Conservation (phyloP, 1,140 invertebrate genomes). For the Monochamus saltuarius region DNA sequence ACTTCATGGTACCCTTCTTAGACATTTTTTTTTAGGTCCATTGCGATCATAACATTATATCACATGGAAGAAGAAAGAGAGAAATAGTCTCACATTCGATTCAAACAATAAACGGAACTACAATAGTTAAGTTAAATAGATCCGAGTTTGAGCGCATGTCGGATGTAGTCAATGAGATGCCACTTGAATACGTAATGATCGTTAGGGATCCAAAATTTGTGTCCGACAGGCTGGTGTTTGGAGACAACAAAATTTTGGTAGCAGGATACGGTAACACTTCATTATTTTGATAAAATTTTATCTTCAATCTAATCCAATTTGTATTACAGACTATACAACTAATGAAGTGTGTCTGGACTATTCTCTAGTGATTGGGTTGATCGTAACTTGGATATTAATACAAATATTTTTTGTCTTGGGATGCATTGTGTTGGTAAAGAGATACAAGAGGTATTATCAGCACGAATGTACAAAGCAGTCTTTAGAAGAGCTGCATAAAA, state of each 20-base stretch:
- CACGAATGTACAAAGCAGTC: slow-evolving; percentile 42
- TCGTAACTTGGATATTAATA: slow-evolving; percentile 45
- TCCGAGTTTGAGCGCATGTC: slow-evolving; percentile 31
- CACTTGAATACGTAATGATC: slow-evolving; percentile 53
- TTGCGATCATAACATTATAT: slow-evolving; percentile 30
- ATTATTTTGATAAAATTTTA: neutral
- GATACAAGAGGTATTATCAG: slow-evolving; percentile 48
- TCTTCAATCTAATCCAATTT: neutral
- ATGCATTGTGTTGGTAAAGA: slow-evolving; percentile 39
- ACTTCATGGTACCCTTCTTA: slow-evolving; percentile 3
- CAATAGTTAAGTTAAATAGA: slow-evolving; percentile 26
- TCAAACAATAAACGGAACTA: slow-evolving; percentile 36
- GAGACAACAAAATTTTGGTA: slow-evolving; percentile 54
- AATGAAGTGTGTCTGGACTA: slow-evolving; percentile 50
- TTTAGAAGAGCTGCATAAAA: slow-evolving; percentile 47
- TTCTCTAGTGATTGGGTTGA: slow-evolving; percentile 45
- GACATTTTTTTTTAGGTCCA: slow-evolving; percentile 22
- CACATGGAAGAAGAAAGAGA: slow-evolving; percentile 26
- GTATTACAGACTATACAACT: slow-evolving; percentile 42
- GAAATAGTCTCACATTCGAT: slow-evolving; percentile 20
- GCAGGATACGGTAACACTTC: slow-evolving; percentile 54
- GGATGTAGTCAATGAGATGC: slow-evolving; percentile 45
- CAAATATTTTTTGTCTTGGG: slow-evolving; percentile 46
- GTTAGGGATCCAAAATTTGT: slow-evolving; percentile 49
- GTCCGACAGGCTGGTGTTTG: slow-evolving; percentile 52